phyloP scores from a whole-genome alignment of 1,140 invertebrate species.

The Trichoplusia ni region DNA sequence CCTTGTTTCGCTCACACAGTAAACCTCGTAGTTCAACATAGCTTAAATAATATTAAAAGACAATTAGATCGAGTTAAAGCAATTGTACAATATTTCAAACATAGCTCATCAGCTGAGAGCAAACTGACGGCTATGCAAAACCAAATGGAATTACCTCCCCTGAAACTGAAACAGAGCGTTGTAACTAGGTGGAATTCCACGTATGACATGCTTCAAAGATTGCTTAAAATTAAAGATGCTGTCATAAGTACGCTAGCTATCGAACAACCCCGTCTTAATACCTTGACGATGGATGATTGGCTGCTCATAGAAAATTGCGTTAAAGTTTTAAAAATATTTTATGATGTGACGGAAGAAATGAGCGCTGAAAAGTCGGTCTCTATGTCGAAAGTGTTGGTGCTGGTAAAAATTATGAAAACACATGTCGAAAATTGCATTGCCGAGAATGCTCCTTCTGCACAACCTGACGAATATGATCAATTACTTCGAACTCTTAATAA shows the following conservation, averaged over 20 bases:
- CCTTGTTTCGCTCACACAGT: constrained; percentile 15
- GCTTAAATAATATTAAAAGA: not conserved
- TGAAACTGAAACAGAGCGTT: constrained; percentile 44
- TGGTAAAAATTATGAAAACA: not conserved
- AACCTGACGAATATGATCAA: not conserved
- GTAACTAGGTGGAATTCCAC: constrained; percentile 40
- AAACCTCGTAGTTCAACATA: not conserved
- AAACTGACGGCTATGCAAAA: not conserved
- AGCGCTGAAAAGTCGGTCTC: constrained; percentile 2
- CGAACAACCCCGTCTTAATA: not conserved
- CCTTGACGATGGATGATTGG: not conserved
- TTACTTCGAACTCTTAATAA: not conserved
- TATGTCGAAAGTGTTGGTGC: not conserved
- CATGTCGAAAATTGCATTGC: too few relatives aligned
- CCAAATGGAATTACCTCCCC: constrained; percentile 8
- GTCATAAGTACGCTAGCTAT: not conserved
- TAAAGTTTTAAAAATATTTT: not conserved
- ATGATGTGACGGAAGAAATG: not conserved
- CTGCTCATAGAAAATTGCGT: not conserved
- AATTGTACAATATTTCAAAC: constrained; percentile 18
- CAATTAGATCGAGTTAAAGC: not conserved
- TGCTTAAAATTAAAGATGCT: not conserved
- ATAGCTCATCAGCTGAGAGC: not conserved
- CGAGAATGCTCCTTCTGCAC: not conserved
- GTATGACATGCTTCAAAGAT: constrained; percentile 24